A percentile compares a stretch with the other conserved stretches of the same genome.
phyloP scores from a whole-genome alignment of 2,113 vertebrate genomes.

The Mus pahari region DNA sequence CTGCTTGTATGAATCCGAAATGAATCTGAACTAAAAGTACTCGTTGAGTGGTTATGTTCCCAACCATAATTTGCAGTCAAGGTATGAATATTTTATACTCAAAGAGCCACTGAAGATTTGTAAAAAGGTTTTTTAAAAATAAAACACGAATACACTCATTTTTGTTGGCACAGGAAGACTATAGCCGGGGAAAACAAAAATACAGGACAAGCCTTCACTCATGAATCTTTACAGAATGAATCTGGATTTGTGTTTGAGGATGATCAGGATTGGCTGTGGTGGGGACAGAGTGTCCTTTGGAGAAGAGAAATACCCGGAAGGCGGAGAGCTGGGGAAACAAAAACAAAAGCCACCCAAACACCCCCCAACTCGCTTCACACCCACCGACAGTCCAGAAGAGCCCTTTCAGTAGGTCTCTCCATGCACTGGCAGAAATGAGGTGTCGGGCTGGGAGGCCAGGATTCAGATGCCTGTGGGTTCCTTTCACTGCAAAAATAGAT shows the following conservation, averaged over 20 bases:
- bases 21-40: conserved; percentile 80
- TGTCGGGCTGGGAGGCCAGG: conserved; percentile 61
- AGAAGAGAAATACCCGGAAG: conserved; percentile 54
- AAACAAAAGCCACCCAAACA: conserved; percentile 65
- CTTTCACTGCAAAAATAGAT: conserved; percentile 81
- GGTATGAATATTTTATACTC: conserved; percentile 81
- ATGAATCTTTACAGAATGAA: conserved; percentile 68
- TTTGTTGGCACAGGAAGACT: conserved; percentile 77
- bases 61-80: conserved; percentile 79
- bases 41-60: conserved; percentile 79
- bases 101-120: conserved; percentile 80
- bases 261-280: conserved; percentile 53
- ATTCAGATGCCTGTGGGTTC: conserved; percentile 80
- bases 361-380: conserved; percentile 9
- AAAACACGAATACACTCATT: conserved; percentile 80
- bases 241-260: conserved; percentile 64
- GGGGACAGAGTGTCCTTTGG: conserved; percentile 72
- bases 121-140: conserved; percentile 79
- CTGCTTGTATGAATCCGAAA: conserved; percentile 72
- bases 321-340: conserved; percentile 50
- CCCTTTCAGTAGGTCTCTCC: conserved; percentile 63
- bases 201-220: conserved; percentile 66
- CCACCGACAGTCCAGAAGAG: conserved; percentile 56
- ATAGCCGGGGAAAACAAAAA: conserved; percentile 78
- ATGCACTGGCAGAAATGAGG: conserved; percentile 70